Conservation (phyloP, 2,888 invertebrate species). For the Plebejus melissa region DNA sequence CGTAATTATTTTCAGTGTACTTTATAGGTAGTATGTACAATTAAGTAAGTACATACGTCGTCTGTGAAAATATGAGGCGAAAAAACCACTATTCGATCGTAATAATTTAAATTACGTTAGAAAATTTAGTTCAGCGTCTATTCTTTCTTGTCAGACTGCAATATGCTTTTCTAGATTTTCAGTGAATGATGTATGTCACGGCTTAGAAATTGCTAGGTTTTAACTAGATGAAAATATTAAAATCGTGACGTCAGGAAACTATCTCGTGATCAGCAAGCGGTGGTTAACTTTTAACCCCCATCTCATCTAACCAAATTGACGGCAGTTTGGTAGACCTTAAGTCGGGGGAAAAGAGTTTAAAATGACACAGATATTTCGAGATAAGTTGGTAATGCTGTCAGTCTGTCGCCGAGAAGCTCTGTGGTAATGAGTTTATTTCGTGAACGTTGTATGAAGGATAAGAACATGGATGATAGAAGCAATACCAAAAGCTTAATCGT, state of each 20-base stretch:
- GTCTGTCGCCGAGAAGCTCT: constrained; percentile 10
- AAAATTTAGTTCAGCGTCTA: no score
- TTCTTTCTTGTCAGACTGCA: no score
- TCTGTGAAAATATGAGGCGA: no score
- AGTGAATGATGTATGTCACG: not conserved
- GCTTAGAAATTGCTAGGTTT: not conserved
- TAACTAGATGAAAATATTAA: constrained; percentile 25
- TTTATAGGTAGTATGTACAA: no score
- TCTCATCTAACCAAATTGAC: constrained; percentile 26
- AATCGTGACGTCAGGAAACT: constrained; percentile 29
- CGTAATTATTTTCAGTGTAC: no score
- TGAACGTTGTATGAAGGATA: not conserved
- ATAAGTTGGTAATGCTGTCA: not conserved
- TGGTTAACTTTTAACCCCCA: constrained; percentile 58
- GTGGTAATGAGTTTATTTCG: constrained; percentile 29
- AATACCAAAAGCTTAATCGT: no score
- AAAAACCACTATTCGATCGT: no score
- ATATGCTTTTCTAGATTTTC: not conserved
- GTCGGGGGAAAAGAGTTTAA: not conserved
- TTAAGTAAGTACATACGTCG: no score
- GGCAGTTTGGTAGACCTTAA: not conserved
- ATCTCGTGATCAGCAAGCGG: constrained; percentile 46
- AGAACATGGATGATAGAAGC: no score
- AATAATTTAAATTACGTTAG: no score
- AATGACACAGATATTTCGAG: not conserved